phyloP scores from a whole-genome alignment of 1,140 invertebrate species.

The Drosophila kohkoa region DNA sequence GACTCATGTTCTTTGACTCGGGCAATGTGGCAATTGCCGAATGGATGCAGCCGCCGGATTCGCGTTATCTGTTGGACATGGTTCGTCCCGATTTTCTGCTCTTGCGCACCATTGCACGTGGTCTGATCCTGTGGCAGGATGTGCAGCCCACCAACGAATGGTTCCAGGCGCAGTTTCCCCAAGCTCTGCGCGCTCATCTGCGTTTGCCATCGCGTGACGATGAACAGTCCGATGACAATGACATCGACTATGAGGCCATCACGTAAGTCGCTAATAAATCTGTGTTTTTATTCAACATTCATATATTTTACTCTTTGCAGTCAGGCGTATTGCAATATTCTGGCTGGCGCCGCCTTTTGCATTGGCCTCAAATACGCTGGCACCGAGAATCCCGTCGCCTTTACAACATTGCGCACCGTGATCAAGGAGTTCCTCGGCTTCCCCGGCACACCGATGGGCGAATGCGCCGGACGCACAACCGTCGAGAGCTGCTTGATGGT shows the following conservation, averaged over 20 bases:
- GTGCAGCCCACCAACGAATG: conserved; percentile 93
- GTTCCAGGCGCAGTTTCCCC: conserved; percentile 88
- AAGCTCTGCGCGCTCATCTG: conserved; percentile 59
- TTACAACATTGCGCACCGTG: conserved; percentile 87
- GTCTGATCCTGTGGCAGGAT: conserved; percentile 90
- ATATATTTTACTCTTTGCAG: conserved; percentile 81
- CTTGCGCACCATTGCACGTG: conserved; percentile 91
- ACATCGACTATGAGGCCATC: conserved; percentile 97
- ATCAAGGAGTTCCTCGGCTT: conserved; percentile 79
- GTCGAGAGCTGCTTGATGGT: conserved; percentile 96
- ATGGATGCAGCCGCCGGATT: conserved; percentile 96
- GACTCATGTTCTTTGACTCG: conserved; percentile 96
- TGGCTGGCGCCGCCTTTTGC: conserved; percentile 97
- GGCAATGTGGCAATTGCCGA: conserved; percentile 95
- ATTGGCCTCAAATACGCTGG: conserved; percentile 97
- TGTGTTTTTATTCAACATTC: not conserved
- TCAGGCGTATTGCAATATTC: conserved; percentile 98
- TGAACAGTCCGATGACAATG: conserved; percentile 70
- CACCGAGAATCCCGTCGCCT: conserved; percentile 93
- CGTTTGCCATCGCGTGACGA: conserved; percentile 46
- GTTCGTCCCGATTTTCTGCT: conserved; percentile 97
- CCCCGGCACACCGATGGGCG: conserved; percentile 90
- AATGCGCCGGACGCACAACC: conserved; percentile 95
- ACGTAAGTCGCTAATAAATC: conserved; percentile 88
- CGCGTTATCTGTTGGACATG: conserved; percentile 95